Evolutionary conservation across 2,113 vertebrate species (phyloP).

Genomic region (Sinocyclocheilus maitianheensis): DNA sequence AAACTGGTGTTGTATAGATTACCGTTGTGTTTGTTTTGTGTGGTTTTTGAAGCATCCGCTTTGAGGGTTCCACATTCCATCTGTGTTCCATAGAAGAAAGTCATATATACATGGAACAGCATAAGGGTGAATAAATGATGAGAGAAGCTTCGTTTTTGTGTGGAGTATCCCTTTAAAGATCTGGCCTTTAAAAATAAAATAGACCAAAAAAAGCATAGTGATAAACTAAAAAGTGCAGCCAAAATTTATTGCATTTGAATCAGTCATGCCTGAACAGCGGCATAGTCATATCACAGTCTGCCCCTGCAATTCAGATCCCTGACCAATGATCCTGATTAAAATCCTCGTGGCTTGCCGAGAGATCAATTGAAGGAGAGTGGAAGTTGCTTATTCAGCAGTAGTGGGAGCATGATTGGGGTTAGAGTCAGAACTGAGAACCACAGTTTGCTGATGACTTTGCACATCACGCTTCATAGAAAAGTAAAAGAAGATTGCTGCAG

Average conservation of each 20-base stretch:
- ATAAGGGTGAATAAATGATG: not conserved
- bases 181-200: not conserved
- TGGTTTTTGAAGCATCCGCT: too few species aligned
- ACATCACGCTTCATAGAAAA: constrained; percentile 34
- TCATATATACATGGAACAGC: too few species aligned
- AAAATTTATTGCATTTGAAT: not conserved
- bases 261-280: constrained; percentile 3
- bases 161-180: not conserved
- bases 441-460: constrained; percentile 50
- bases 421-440: constrained; percentile 40
- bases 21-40: too few species aligned
- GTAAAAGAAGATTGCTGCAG: constrained; percentile 48
- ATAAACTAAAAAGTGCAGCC: not conserved
- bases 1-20: too few species aligned
- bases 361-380: constrained; percentile 46
- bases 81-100: too few species aligned
- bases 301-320: constrained; percentile 41
- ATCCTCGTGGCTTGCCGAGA: constrained; percentile 38
- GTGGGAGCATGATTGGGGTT: constrained; percentile 41
- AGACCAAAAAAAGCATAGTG: not conserved
- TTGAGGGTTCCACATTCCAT: too few species aligned
- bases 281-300: not conserved
- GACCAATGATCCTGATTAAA: constrained; percentile 52
- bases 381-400: constrained; percentile 51
- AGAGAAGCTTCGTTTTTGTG: not conserved